phyloP scores from a whole-genome alignment of 2,797 vertebrate species.

The Paguma larvata region DNA sequence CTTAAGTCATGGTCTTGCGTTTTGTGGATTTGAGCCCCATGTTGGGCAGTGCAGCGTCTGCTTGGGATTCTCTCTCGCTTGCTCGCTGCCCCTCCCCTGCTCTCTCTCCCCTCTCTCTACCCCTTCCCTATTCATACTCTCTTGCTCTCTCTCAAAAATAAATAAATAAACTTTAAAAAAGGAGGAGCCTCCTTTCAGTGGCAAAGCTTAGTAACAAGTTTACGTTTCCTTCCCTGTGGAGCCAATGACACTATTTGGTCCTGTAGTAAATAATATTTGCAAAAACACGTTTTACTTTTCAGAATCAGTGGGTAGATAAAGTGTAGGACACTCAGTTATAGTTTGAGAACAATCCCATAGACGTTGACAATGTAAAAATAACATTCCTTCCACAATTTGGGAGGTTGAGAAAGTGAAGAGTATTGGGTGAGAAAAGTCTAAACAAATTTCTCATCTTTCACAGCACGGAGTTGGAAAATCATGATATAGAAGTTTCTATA shows the following conservation, averaged over 20 bases:
- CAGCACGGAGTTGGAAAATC: not conserved
- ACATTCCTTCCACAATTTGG: not conserved
- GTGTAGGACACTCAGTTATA: not conserved
- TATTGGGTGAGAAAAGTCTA: not conserved
- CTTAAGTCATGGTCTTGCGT: no score
- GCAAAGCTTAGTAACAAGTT: not conserved
- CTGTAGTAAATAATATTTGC: not conserved
- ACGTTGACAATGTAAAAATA: not conserved
- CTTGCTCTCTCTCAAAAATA: no score
- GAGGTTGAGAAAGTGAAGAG: not conserved
- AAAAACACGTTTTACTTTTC: not conserved
- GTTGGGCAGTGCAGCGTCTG: no score
- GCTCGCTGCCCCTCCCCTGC: no score
- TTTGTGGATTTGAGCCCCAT: no score
- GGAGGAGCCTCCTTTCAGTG: not conserved
- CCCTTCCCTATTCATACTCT: no score
- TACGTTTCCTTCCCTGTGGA: not conserved
- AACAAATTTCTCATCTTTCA: not conserved
- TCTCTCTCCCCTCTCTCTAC: no score
- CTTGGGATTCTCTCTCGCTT: no score
- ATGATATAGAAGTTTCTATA: not conserved
- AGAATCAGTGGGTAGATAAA: not conserved
- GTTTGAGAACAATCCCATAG: not conserved
- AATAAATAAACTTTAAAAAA: no score
- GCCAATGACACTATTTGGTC: not conserved